Conservation (phyloP, 35 echinoderm and acorn worm species). For the Strongylocentrotus purpuratus region DNA sequence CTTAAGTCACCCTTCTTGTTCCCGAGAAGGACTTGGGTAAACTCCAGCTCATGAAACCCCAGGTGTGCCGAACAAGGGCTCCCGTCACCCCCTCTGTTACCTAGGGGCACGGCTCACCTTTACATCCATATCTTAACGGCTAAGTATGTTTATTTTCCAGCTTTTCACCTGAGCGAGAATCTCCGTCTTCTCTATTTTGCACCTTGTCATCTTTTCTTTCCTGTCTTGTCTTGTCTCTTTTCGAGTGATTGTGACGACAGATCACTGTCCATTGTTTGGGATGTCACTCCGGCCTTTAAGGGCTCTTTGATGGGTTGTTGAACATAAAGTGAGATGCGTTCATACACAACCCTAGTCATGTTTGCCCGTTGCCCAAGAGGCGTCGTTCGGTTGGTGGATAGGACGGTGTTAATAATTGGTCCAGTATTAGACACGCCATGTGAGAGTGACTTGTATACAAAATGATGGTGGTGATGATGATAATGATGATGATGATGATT, state of each 20-base stretch:
- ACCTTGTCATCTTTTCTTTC: background rate
- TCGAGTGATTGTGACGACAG: background rate
- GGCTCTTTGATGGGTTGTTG: background rate
- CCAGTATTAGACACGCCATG: background rate
- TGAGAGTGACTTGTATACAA: background rate
- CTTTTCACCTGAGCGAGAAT: slow-evolving; percentile 41
- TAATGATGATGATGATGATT: background rate
- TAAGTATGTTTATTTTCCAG: slow-evolving; percentile 50
- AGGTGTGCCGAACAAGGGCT: background rate
- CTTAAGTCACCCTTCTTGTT: background rate
- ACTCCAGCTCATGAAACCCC: background rate
- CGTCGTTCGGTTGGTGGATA: too few species aligned
- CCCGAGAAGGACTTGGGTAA: slow-evolving; percentile 7
- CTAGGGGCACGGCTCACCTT: background rate
- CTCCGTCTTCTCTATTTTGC: background rate
- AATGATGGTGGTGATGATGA: background rate
- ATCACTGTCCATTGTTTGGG: slow-evolving; percentile 16
- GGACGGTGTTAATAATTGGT: too few species aligned
- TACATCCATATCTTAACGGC: slow-evolving; percentile 5
- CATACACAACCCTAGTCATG: background rate
- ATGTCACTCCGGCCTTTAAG: background rate
- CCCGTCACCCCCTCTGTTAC: background rate
- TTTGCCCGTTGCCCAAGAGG: background rate
- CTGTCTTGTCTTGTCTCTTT: background rate
- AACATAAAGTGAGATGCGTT: background rate